phyloP scores from a whole-genome alignment of 2,888 invertebrate species.

The Reticulitermes lucifugus region DNA sequence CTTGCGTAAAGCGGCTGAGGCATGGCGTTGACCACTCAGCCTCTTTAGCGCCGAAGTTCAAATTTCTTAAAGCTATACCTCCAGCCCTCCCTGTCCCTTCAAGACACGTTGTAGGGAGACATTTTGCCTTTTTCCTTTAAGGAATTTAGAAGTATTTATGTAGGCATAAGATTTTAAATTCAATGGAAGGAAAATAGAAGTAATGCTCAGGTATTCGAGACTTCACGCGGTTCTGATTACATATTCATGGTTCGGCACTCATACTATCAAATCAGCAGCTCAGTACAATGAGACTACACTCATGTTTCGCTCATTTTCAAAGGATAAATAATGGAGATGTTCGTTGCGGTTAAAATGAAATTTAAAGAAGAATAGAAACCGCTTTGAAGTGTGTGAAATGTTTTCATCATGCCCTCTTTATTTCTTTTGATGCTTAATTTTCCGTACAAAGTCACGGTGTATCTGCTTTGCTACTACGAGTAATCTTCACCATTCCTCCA shows the following conservation, averaged over 20 bases:
- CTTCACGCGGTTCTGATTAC: too few relatives aligned
- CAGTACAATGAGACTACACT: neutral
- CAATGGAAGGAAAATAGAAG: too few relatives aligned
- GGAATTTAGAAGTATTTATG: too few relatives aligned
- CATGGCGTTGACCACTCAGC: too few relatives aligned
- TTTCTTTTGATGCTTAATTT: neutral
- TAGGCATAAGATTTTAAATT: too few relatives aligned
- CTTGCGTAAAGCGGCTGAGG: too few relatives aligned
- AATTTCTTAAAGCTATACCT: too few relatives aligned
- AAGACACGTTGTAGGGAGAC: too few relatives aligned
- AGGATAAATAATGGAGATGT: neutral
- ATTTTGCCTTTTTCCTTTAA: too few relatives aligned
- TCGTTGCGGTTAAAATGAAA: slow-evolving; percentile 6
- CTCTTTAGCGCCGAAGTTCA: too few relatives aligned
- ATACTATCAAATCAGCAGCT: neutral
- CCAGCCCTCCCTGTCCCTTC: too few relatives aligned
- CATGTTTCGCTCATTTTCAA: neutral
- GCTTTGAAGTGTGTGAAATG: neutral
- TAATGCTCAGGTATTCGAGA: too few relatives aligned
- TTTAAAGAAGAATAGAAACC: neutral
- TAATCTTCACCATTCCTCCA: neutral
- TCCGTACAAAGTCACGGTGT: neutral
- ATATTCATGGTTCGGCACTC: neutral
- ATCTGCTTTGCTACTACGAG: neutral
- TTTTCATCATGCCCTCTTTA: slow-evolving; percentile 2